Percentiles rank a stretch among this genome's conserved stretches.
Conservation (phyloP, 2,113 vertebrate genomes). For the Leuciscus idus region DNA sequence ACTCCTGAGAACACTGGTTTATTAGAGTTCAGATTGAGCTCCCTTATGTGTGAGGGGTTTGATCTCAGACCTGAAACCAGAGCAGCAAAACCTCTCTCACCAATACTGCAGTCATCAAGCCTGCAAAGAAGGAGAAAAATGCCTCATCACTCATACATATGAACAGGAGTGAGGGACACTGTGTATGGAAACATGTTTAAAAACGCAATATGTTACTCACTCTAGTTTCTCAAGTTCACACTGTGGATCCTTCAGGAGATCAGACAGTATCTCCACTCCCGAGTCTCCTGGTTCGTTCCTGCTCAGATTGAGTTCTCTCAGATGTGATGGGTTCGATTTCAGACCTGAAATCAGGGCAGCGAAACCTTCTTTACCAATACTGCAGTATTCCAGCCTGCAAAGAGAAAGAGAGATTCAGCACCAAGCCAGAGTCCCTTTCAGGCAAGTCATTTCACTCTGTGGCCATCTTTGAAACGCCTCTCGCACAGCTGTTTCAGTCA, state of each 20-base stretch:
- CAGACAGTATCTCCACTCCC: background rate
- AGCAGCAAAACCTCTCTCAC: background rate
- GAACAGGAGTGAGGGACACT: no score
- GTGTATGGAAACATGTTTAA: no score
- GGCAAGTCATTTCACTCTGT: no score
- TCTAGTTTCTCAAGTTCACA: constrained; percentile 24
- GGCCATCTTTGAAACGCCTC: no score
- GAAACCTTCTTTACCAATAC: background rate
- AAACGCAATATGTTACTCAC: background rate
- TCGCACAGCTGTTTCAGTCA: no score
- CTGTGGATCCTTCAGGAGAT: background rate
- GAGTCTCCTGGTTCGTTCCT: background rate
- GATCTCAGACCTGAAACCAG: constrained; percentile 1
- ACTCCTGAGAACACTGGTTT: background rate
- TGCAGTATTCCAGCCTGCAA: constrained; percentile 2
- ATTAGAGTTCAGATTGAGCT: constrained; percentile 6
- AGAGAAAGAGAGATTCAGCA: background rate
- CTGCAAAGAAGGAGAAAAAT: background rate
- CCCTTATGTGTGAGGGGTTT: background rate
- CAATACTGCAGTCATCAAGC: background rate
- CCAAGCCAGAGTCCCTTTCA: no score
- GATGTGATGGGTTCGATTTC: background rate
- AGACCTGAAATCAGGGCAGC: background rate
- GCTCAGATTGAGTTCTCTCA: background rate
- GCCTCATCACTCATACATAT: background rate